Conservation (phyloP, 2,888 invertebrate species). For the Campoplex capitator region DNA sequence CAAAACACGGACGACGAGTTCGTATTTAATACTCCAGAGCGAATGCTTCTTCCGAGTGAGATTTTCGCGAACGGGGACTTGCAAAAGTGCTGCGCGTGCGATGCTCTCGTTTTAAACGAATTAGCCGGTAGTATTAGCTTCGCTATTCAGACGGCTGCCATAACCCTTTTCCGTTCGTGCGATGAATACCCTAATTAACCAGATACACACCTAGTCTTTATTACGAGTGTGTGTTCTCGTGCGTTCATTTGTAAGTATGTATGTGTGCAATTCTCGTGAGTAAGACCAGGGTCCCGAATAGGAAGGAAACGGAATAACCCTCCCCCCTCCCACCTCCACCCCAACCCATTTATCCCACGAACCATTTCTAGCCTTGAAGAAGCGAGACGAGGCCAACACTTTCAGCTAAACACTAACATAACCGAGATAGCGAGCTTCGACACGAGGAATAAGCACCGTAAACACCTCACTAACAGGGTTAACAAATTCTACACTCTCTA, state of each 20-base stretch:
- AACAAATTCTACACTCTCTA: constrained; percentile 72
- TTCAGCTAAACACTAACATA: constrained; percentile 62
- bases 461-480: constrained; percentile 79
- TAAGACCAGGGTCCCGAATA: not conserved
- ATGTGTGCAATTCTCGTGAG: not conserved
- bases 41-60: constrained; percentile 60
- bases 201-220: constrained; percentile 81
- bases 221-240: constrained; percentile 71
- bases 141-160: constrained; percentile 81
- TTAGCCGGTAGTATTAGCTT: constrained; percentile 83
- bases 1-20: constrained; percentile 24
- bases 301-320: constrained; percentile 51
- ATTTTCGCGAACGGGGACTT: constrained; percentile 43
- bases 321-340: not conserved
- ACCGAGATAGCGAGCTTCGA: constrained; percentile 64
- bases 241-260: not conserved
- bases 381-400: constrained; percentile 50
- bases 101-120: constrained; percentile 77
- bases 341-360: not conserved
- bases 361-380: constrained; percentile 8
- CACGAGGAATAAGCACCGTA: constrained; percentile 78
- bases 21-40: not conserved
- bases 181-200: constrained; percentile 83
- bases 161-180: constrained; percentile 79
- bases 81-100: constrained; percentile 52